phyloP scores from a whole-genome alignment of 2,888 invertebrate genomes.

The Pyralis farinalis region DNA sequence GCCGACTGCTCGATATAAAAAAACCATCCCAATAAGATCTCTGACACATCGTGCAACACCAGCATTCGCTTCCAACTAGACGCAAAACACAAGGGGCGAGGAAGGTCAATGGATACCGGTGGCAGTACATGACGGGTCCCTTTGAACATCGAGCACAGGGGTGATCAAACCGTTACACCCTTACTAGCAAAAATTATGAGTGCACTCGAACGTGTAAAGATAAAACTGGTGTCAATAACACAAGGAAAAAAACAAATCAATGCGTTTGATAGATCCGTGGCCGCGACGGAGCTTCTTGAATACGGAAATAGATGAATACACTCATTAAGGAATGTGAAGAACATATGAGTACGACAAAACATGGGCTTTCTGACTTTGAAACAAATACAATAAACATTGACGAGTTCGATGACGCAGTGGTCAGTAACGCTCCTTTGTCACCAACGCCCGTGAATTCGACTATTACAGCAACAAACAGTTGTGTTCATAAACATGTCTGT shows the following conservation, averaged over 20 bases:
- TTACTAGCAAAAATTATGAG: constrained; percentile 45
- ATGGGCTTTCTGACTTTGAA: no score
- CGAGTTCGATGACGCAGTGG: no score
- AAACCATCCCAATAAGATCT: constrained; percentile 49
- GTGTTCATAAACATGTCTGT: no score
- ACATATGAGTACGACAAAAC: no score
- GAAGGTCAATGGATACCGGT: constrained; percentile 36
- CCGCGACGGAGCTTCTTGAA: no score
- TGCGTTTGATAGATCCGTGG: constrained; percentile 6
- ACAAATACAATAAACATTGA: no score
- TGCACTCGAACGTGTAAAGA: constrained; percentile 49
- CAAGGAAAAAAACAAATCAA: constrained; percentile 13
- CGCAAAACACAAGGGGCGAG: constrained; percentile 19
- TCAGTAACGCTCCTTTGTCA: no score
- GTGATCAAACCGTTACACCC: constrained; percentile 46
- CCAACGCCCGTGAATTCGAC: no score
- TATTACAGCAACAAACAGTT: no score
- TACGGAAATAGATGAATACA: no score
- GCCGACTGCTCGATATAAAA: constrained; percentile 55
- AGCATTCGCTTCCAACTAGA: constrained; percentile 35
- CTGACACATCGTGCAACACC: constrained; percentile 40
- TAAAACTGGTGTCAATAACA: constrained; percentile 32
- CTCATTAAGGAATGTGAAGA: no score
- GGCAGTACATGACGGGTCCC: constrained; percentile 37
- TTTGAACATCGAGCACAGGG: constrained; percentile 38